Evolutionary conservation across 2,888 invertebrate genomes (phyloP).

Genomic region (Eristalis intricaria): DNA sequence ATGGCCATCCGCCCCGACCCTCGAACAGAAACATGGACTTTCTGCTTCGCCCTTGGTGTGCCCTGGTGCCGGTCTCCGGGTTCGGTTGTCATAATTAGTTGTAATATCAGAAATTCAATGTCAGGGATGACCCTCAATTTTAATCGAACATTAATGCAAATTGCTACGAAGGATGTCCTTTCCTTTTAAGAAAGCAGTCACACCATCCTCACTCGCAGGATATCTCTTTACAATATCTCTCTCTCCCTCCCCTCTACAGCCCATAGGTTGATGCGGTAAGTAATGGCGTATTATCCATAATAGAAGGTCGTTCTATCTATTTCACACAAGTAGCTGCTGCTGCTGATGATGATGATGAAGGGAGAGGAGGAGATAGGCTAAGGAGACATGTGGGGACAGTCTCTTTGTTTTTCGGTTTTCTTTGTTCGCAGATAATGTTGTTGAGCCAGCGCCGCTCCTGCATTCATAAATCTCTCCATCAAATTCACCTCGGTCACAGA

Average conservation of each 20-base stretch:
- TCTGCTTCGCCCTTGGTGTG: background rate
- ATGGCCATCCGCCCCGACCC: background rate
- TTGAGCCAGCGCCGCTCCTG: conserved; percentile 36
- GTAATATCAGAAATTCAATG: conserved; percentile 22
- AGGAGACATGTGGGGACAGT: background rate
- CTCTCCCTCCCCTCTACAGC: background rate
- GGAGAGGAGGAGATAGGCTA: no score
- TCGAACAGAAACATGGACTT: background rate
- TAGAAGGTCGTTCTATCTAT: conserved; percentile 9
- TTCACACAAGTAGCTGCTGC: background rate
- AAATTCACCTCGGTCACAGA: background rate
- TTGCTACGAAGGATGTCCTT: conserved; percentile 32
- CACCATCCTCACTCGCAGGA: background rate
- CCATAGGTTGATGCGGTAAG: background rate
- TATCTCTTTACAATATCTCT: background rate
- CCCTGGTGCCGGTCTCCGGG: background rate
- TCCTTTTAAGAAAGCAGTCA: background rate
- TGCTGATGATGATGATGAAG: no score
- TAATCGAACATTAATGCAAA: conserved; percentile 50
- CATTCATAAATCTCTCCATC: conserved; percentile 35
- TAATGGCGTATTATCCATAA: conserved; percentile 11
- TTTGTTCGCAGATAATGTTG: background rate
- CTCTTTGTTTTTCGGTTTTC: background rate
- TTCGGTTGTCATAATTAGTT: conserved; percentile 18
- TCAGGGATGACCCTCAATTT: conserved; percentile 45